Conservation (phyloP, 2,888 invertebrate genomes). For the Epinotia nisella region DNA sequence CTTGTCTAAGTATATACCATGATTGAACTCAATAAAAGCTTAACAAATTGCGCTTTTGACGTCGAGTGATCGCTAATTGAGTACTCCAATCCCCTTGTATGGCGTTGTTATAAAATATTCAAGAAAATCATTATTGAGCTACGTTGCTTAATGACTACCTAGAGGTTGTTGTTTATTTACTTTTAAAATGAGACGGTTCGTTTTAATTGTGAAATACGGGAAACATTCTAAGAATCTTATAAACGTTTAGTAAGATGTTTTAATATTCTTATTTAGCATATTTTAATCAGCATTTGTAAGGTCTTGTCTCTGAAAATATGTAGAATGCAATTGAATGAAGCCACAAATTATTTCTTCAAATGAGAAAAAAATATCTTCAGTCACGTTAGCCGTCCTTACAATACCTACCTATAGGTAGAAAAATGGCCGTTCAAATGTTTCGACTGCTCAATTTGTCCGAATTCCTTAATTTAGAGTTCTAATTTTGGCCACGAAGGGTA, state of each 20-base stretch:
- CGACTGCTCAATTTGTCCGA: slow-evolving; percentile 51
- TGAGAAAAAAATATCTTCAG: slow-evolving; percentile 9
- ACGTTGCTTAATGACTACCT: not conserved
- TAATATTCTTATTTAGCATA: not conserved
- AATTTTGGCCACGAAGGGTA: slow-evolving; percentile 52
- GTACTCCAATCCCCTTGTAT: slow-evolving; percentile 18
- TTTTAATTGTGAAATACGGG: not conserved
- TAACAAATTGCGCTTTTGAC: slow-evolving; percentile 27
- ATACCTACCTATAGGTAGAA: too few relatives aligned
- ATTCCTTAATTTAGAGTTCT: slow-evolving; percentile 62
- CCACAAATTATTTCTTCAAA: slow-evolving; percentile 5
- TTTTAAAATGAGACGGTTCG: not conserved
- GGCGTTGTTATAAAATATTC: slow-evolving; percentile 23
- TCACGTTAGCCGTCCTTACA: not conserved
- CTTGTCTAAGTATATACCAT: slow-evolving; percentile 20
- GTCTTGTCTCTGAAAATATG: not conserved
- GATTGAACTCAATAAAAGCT: slow-evolving; percentile 25
- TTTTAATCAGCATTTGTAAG: not conserved
- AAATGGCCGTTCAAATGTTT: slow-evolving; percentile 43
- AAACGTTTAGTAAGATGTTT: not conserved
- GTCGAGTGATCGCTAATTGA: slow-evolving; percentile 33
- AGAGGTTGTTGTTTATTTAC: not conserved
- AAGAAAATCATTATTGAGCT: slow-evolving; percentile 23
- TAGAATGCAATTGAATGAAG: slow-evolving; percentile 1
- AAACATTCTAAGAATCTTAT: not conserved